Evolutionary conservation across 2,797 vertebrate species (phyloP).

Genomic region (Lophotriccus pileatus): DNA sequence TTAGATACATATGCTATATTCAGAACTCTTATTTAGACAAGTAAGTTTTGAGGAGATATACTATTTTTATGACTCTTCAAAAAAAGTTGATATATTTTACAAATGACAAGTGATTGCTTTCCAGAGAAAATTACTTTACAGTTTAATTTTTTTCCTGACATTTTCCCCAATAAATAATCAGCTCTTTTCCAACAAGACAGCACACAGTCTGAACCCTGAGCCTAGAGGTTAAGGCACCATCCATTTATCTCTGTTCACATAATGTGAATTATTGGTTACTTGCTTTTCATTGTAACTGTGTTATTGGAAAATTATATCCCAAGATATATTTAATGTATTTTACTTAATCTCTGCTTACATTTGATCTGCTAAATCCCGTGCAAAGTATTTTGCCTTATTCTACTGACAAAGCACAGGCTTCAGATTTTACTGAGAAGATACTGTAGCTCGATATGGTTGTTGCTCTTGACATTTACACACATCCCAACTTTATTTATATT

Average conservation of each 20-base stretch:
- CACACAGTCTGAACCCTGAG: conserved; percentile 58
- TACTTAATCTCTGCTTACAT: conserved; percentile 52
- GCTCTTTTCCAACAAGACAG: conserved; percentile 58
- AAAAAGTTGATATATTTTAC: conserved; percentile 13
- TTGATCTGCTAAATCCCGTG: conserved; percentile 43
- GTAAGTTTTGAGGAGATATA: neutral
- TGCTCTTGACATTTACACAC: conserved; percentile 61
- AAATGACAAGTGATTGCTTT: conserved; percentile 47
- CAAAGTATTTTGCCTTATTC: neutral
- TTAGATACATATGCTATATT: neutral
- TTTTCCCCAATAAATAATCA: conserved; percentile 73
- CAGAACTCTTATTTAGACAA: neutral
- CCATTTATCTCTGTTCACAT: conserved; percentile 72
- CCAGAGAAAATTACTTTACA: conserved; percentile 60
- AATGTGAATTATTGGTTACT: conserved; percentile 66
- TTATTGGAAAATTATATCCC: conserved; percentile 66
- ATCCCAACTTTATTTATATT: conserved; percentile 72
- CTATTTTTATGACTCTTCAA: neutral
- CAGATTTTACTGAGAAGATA: conserved; percentile 48
- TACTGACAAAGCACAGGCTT: conserved; percentile 1
- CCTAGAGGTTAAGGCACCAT: conserved; percentile 65
- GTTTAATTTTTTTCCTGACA: conserved; percentile 71
- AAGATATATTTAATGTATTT: conserved; percentile 56
- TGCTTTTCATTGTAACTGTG: conserved; percentile 63
- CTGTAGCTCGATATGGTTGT: conserved; percentile 50